Evolutionary conservation across 2,888 invertebrate species (phyloP), one percentile per base, ranked within the genome.

Genomic region (Pseudeuparius sepicola): DNA sequence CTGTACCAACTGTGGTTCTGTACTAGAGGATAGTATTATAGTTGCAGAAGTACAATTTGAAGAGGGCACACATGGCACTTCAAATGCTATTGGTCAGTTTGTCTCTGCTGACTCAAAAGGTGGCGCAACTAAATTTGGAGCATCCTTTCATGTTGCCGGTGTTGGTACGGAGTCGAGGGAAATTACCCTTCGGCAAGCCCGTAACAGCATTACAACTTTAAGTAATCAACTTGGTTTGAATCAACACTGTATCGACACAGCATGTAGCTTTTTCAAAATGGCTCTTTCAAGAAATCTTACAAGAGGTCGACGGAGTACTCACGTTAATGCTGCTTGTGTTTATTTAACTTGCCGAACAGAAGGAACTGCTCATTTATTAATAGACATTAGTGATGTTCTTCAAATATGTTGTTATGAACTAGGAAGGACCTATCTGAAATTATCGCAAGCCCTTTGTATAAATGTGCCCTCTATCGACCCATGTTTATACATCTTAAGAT

Each of bases 311-410:
- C 86, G 83, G 47, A 82, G 86, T 44, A 75, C 80, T 9, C 87
- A 90, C 54, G 90, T 97, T 31, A 82, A 93, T 55, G 96, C 96
- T 17, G 94, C 97, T 14, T 98, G 97, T 61, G 83, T 98, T 2
- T 98, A 98, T 57, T 84, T 98, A 57, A 94, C 94, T 1, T 97
- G 97, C 54, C 73, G 97, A 44, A 85, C 87, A 2, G 93, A 96
- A 63, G 87, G 86, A 49, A 94, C 94, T 39, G 81, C 90, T 46
- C 94, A 94, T 75, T 74, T 97, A 60, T 68, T 97, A 33, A 86
- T 98, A 54, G 97, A 98, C 60, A 92, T 97, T 45, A 94, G 94
- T 64, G 97, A 97, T 67, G 82, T 92, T n/a, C 74, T 93, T 16
- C 84, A 94, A 69, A 89, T 94, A 49, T 93, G 93, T 65, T 93